These are phyloP conservation scores for Mus caroli DNA, from an alignment of 2,797 vertebrate species.

Conservation along the genomic window DNA sequence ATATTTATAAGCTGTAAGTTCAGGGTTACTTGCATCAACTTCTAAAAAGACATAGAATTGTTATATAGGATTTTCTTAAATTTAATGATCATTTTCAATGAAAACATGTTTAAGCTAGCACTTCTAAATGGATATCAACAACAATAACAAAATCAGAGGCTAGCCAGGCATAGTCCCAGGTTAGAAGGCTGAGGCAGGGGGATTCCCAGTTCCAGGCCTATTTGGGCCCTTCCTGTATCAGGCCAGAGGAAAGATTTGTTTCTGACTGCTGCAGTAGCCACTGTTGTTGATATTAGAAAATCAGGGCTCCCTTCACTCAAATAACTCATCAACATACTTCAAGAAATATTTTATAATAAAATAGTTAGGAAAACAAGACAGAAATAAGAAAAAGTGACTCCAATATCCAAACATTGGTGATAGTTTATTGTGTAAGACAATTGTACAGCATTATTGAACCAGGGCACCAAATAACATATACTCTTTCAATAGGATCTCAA, in stretches of 20 bases:
- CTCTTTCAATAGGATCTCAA: slow-evolving; percentile 8
- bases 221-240: background rate
- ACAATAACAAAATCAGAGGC: background rate
- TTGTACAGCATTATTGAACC: slow-evolving; percentile 35
- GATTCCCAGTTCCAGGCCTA: background rate
- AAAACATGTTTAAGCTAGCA: slow-evolving; percentile 31
- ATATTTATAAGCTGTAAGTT: slow-evolving; percentile 30
- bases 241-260: background rate
- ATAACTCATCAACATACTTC: background rate
- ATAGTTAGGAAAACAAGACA: slow-evolving; percentile 58
- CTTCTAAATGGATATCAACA: slow-evolving; percentile 32
- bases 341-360: slow-evolving; percentile 40
- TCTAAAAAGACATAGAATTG: slow-evolving; percentile 47
- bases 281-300: slow-evolving; percentile 28
- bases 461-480: slow-evolving; percentile 2
- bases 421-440: slow-evolving; percentile 74
- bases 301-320: background rate
- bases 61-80: slow-evolving; percentile 48
- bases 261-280: slow-evolving; percentile 7
- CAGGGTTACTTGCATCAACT: slow-evolving; percentile 42
- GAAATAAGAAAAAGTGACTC: slow-evolving; percentile 69
- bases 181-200: background rate
- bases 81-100: slow-evolving; percentile 59
- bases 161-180: background rate
- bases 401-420: slow-evolving; percentile 45